These are phyloP conservation scores for Apis laboriosa DNA, from an alignment of 1,140 invertebrate species.

Conservation along the genomic window DNA sequence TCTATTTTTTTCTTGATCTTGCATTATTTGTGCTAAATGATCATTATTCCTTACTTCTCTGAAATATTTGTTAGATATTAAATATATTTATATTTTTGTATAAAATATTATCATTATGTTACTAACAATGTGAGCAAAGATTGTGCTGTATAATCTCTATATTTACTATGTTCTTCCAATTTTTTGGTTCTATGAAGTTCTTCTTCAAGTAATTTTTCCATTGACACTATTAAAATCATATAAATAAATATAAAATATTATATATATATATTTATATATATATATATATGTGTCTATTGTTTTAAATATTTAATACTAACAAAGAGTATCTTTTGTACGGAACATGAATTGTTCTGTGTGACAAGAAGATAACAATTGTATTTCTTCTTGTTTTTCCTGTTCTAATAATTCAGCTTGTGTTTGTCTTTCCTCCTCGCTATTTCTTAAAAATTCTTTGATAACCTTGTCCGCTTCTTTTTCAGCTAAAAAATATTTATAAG, in stretches of 20 bases:
- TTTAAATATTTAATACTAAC: constrained; percentile 64
- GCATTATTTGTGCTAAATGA: constrained; percentile 83
- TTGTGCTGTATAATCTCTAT: constrained; percentile 82
- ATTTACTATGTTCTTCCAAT: constrained; percentile 83
- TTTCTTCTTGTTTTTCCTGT: constrained; percentile 84
- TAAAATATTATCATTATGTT: constrained; percentile 23
- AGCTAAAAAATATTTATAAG: constrained; percentile 73
- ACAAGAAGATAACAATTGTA: constrained; percentile 82
- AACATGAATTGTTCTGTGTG: constrained; percentile 77
- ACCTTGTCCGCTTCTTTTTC: constrained; percentile 85
- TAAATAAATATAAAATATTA: not conserved
- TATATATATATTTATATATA: not conserved
- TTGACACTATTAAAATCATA: constrained; percentile 82
- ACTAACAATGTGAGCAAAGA: constrained; percentile 80
- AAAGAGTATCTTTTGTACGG: constrained; percentile 76
- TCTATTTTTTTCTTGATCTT: constrained; percentile 83
- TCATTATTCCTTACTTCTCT: constrained; percentile 83
- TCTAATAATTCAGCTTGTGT: constrained; percentile 84
- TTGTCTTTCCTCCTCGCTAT: constrained; percentile 82
- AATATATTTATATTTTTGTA: constrained; percentile 19
- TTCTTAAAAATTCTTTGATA: constrained; percentile 84
- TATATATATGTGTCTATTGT: not conserved
- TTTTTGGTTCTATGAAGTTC: constrained; percentile 83
- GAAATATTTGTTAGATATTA: constrained; percentile 28
- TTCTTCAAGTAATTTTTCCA: constrained; percentile 85